Evolutionary conservation across 2,888 invertebrate genomes (phyloP), one percentile per base, ranked within the genome.

Genomic region (Nipponacmea schrenckii): DNA sequence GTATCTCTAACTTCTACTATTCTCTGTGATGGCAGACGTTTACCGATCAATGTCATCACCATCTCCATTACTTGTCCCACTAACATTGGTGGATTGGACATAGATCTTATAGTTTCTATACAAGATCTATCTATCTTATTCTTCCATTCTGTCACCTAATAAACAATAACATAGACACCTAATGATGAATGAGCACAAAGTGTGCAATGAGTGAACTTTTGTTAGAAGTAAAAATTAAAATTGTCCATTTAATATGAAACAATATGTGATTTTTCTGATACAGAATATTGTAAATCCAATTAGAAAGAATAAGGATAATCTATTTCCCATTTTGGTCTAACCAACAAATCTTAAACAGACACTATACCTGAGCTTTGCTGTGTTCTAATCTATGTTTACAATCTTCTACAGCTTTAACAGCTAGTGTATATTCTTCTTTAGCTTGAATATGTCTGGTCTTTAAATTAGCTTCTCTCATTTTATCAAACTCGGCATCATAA

Each of bases 11-110:
- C 77, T 39, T 82, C 83, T 50, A 67, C 66, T 63, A 83, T 76
- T 26, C 84, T 73, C 76, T 82, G 82, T 8, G 82, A 77, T 24
- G 87, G 86, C 48, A 85, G 77, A 15, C 85, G 82, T 72, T 88
- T 88, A 17, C 89, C 88, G 69, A 89, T 87, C 68, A 89, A 81
- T 62, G 84, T 85, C 86, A 89, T 85, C 27, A 88, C 85, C 89
- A 89, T 89, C 79, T 89, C 89, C 84, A 89, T 86, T 67, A 89
- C 86, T 70, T 87, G 86, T 17, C 88, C 88, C 4, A 89, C 88
- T 48, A 88, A 78, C 15, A 83, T 24, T 7, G 89, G 86, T 4
- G 89, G 89, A 71, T 85, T 88, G 64, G 84, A 75, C 77, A 89
- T 88, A 0, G 81, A 83, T 65, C 81, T 79, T 39, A 89, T 79